phyloP scores from a whole-genome alignment of 2,888 invertebrate genomes.

The Eristalis pertinax region DNA sequence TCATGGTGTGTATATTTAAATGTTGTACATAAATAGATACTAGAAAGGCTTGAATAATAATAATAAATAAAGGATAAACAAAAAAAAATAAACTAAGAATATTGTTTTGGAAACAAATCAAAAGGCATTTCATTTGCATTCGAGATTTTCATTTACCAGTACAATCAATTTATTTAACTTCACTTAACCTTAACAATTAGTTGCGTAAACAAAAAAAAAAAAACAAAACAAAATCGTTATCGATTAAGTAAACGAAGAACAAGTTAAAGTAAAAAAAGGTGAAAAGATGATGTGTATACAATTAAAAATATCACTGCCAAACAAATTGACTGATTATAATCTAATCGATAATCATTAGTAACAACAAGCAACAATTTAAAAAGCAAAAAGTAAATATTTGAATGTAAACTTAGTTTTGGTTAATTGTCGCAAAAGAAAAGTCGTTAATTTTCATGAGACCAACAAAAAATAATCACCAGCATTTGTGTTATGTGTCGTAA shows the following conservation, averaged over 20 bases:
- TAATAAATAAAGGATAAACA: neutral
- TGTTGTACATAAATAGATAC: constrained; percentile 44
- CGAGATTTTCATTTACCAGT: constrained; percentile 40
- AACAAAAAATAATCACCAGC: constrained; percentile 21
- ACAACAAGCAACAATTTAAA: constrained; percentile 17
- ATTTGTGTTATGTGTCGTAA: constrained; percentile 32
- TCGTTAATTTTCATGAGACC: constrained; percentile 10
- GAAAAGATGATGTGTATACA: constrained; percentile 26
- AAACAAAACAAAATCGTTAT: too few relatives aligned
- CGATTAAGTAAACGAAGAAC: neutral
- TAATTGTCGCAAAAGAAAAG: constrained; percentile 14
- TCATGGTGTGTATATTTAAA: constrained; percentile 62
- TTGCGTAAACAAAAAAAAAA: constrained; percentile 22
- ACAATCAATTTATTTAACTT: constrained; percentile 55
- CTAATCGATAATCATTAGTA: constrained; percentile 50
- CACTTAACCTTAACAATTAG: constrained; percentile 10
- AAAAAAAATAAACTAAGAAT: neutral
- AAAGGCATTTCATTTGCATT: constrained; percentile 16
- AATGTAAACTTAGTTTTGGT: constrained; percentile 18
- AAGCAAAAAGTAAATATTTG: constrained; percentile 10
- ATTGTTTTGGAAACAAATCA: neutral
- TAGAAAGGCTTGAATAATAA: neutral
- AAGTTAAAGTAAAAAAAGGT: constrained; percentile 1
- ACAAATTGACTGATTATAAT: constrained; percentile 65
- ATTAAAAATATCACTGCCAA: constrained; percentile 69